phyloP scores from a whole-genome alignment of 2,888 invertebrate genomes.

The Gonocerus acuteangulatus region DNA sequence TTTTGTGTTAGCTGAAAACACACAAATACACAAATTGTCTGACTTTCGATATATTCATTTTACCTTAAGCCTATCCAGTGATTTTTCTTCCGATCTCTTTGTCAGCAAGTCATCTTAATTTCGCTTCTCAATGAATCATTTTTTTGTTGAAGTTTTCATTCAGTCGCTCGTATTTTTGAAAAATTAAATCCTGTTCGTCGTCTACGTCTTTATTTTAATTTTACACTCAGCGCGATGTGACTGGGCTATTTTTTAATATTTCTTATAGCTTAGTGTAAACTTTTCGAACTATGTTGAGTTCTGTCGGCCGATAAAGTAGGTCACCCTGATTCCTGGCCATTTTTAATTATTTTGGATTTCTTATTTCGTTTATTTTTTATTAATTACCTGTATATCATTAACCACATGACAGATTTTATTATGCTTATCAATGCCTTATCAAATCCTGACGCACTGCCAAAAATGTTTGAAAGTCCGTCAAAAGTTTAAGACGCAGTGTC shows the following conservation, averaged over 20 bases:
- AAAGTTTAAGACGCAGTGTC: too few relatives aligned
- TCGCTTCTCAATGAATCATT: neutral
- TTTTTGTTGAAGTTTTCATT: neutral
- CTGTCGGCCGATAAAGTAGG: slow-evolving; percentile 48
- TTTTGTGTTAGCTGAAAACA: too few relatives aligned
- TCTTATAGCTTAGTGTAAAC: neutral
- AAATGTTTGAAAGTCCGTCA: too few relatives aligned
- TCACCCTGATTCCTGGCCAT: slow-evolving; percentile 50
- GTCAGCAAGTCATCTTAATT: neutral
- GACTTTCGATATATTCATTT: too few relatives aligned
- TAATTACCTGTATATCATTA: too few relatives aligned
- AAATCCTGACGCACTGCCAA: too few relatives aligned
- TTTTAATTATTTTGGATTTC: too few relatives aligned
- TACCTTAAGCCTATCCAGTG: too few relatives aligned
- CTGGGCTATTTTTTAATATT: slow-evolving; percentile 21
- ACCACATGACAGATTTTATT: too few relatives aligned
- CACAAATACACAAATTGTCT: too few relatives aligned
- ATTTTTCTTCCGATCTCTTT: slow-evolving; percentile 6
- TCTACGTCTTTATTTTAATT: neutral
- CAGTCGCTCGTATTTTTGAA: neutral
- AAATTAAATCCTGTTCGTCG: neutral
- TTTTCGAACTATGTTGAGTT: slow-evolving; percentile 31
- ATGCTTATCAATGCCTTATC: too few relatives aligned
- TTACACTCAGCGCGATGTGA: neutral
- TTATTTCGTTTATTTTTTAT: too few relatives aligned